Evolutionary conservation across 2,888 invertebrate species (phyloP), one percentile per base, ranked within the genome.

Genomic region (Lepetodrilus schrolli): DNA sequence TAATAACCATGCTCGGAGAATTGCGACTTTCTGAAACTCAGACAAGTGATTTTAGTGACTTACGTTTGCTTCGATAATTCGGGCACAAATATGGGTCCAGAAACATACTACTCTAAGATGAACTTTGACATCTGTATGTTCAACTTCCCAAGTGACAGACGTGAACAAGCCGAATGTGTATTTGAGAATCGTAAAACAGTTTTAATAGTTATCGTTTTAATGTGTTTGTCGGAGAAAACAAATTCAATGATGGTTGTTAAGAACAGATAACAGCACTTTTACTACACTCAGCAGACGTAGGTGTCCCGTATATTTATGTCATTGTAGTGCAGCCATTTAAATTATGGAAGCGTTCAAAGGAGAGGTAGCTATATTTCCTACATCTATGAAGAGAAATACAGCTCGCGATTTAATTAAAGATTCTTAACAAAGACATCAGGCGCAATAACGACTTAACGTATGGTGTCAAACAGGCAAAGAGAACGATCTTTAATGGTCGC

Each of bases 361-460:
- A 58, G 58, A 58, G 30, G n/a, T n/a, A n/a, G n/a, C n/a, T n/a
- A n/a, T n/a, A n/a, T n/a, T n/a, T n/a, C n/a, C 58, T 30, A 58
- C 30, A 23, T 17, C n/a, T 26, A 13, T 23, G 58, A 58, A 26
- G 58, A 58, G 58, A 58, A 58, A 58, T n/a, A 23, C 58, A 58
- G 58, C 17, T 30, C 10, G 30, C 17, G 17, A 17, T 58, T 58
- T 58, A 58, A 58, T 58, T 58, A 58, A 58, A 58, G 30, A 30
- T 30, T 58, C 58, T 58, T 30, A 58, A 34, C 26, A 58, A 58
- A 58, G 58, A 58, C 58, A 58, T 58, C 58, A 58, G 10, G 17
- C 26, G 58, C 58, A 58, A 58, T 58, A 58, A 58, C 58, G 58
- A 30, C 58, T 58, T 58, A 58, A 58, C 58, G 58, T 26, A 70